Base-by-base conservation (phyloP, 2,113 vertebrate genomes). In the Etia nguti region DNA sequence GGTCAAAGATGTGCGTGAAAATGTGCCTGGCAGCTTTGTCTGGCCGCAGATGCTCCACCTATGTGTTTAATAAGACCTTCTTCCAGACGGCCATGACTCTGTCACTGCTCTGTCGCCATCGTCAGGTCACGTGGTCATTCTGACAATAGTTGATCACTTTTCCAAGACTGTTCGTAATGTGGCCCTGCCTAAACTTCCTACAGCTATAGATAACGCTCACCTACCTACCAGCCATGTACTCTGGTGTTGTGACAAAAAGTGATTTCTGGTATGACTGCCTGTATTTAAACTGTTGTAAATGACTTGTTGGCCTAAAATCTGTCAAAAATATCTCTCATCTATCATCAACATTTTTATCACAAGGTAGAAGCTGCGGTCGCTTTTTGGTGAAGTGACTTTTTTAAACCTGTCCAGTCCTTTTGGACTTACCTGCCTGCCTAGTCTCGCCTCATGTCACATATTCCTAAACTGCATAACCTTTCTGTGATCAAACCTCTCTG, bases 11-110 rank as follows among this genome's bases (percentile, higher is more conserved):
- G 62, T 41, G 62, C n/a, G 60, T n/a, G 34, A 41, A 41, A 13
- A 41, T 2, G 50, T n/a, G 5, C 0, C 0, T 38, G 34, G 0
- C 34, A 0, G 11, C 16, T 62, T 2, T 34, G 59, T 7, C 26
- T 4, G 55, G 6, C 22, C 59, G 29, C 29, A 34, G 16, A 59
- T 36, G 29, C 29, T 20, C 59, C 59, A 62, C 18, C 59, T 62
- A 2, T 12, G 18, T 16, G 31, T 36, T 65, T 36, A 7, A 16
- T 8, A n/a, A 65, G 60, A 65, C 60, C 31, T 34, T 34, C 29
- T 34, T 34, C 5, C 29, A 20, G 59, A 60, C 5, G 2, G 24
- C 56, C 56, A 34, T 60, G 0, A 60, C 59, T 6, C 34, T 34
- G 59, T 11, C 59, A 11, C 31, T 0, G 1, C 4, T 10, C 50